Evolutionary conservation across 2,888 invertebrate species (phyloP).

Genomic region (Autographa pulchrina): DNA sequence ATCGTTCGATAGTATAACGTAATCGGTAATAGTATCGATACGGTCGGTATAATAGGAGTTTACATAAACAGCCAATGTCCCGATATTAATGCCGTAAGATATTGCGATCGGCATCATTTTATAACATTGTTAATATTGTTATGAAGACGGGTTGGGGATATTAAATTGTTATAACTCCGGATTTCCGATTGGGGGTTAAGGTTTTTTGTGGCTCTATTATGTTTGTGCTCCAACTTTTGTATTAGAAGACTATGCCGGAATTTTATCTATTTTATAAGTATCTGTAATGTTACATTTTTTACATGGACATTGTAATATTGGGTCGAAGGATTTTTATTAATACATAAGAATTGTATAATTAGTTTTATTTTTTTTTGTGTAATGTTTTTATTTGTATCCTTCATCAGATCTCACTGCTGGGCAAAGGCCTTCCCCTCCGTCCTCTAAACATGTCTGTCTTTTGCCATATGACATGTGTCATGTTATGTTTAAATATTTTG

Average conservation of each 20-base stretch:
- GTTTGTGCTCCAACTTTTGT: conserved; percentile 31
- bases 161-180: conserved; percentile 65
- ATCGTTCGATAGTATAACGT: conserved; percentile 30
- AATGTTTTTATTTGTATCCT: no score
- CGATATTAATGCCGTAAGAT: conserved; percentile 59
- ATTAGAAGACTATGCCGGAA: not conserved
- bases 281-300: not conserved
- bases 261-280: not conserved
- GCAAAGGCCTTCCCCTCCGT: no score
- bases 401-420: no score
- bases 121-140: conserved; percentile 66
- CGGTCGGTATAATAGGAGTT: conserved; percentile 35
- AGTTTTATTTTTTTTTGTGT: no score
- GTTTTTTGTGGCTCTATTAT: conserved; percentile 60
- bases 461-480: no score
- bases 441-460: no score
- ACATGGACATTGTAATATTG: no score
- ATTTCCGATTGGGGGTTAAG: conserved; percentile 57
- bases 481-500: no score
- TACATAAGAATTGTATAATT: no score
- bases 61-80: conserved; percentile 37
- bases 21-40: conserved; percentile 5
- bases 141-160: conserved; percentile 58
- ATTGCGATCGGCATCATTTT: conserved; percentile 63
- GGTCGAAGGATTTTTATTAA: no score